A percentile compares a stretch with the other conserved stretches of the same genome.
phyloP scores from a whole-genome alignment of 64 coral and sea anemone genomes.

The Montipora sp. region DNA sequence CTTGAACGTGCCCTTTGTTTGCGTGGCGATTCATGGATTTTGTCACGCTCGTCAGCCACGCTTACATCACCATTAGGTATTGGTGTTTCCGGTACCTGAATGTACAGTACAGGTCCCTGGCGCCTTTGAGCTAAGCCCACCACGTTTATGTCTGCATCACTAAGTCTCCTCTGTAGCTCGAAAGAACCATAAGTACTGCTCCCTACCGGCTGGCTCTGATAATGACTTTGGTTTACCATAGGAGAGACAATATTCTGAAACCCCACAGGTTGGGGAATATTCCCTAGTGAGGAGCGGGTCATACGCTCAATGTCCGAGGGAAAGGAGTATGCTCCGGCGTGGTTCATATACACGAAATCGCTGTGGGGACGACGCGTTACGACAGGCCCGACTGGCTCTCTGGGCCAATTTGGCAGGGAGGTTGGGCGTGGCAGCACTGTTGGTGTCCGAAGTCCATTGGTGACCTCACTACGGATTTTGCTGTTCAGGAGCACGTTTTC shows the following conservation, averaged over 20 bases:
- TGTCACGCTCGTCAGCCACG: constrained; percentile 15
- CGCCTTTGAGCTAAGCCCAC: constrained; percentile 33
- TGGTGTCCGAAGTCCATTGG: constrained; percentile 22
- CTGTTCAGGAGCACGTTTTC: neutral
- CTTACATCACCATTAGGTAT: neutral
- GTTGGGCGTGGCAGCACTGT: constrained; percentile 38
- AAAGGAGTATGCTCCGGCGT: neutral
- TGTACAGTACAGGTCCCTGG: constrained; percentile 13
- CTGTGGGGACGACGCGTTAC: constrained; percentile 40
- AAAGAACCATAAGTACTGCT: constrained; percentile 8
- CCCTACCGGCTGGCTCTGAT: constrained; percentile 1
- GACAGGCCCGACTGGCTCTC: constrained; percentile 19
- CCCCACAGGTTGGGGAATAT: constrained; percentile 38
- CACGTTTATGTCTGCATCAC: neutral
- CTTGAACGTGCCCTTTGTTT: neutral
- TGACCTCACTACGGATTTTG: neutral
- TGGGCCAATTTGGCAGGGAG: constrained; percentile 47
- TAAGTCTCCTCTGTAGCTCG: neutral
- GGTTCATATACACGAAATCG: constrained; percentile 19
- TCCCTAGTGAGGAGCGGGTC: neutral
- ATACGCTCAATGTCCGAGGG: neutral
- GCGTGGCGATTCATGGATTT: neutral
- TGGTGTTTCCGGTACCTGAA: constrained; percentile 46
- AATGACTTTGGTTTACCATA: neutral
- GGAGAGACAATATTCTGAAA: neutral